Evolutionary conservation across 2,797 vertebrate genomes (phyloP), one percentile per base, ranked within the genome.

Genomic region (Eutrigla gurnardus): DNA sequence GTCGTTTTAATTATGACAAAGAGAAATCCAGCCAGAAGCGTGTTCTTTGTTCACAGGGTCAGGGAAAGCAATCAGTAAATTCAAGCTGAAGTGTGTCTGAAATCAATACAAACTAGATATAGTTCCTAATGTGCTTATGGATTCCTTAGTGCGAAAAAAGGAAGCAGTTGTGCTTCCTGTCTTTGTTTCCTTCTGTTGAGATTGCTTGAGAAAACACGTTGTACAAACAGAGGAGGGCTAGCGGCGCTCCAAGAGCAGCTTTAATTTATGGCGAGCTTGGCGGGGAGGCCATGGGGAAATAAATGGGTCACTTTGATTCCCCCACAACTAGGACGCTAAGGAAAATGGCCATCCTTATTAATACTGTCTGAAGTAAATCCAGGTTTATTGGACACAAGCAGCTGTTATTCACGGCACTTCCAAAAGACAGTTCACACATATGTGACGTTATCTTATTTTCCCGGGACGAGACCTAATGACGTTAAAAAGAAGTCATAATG

Each of bases 61-160:
- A 82, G 77, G 43, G 75, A 89, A 35, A 86, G 78, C 70, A 84
- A 89, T 90, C 84, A 88, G 85, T 86, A 75, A 83, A 85, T 88
- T 87, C 58, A 85, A 83, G 83, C 86, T 86, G 73, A 88, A 88
- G 81, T 88, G 78, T 76, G 60, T 84, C 77, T 70, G 43, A 78
- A 91, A 92, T 93, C 91, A 89, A 89, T 89, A 86, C 85, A 89
- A 91, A 88, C 61, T 43, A 85, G 79, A 87, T 92, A 75, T 75
- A 82, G 64, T 83, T 87, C 66, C 73, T 86, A 82, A 87, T 83
- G 77, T 68, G 65, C 72, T 66, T 83, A 84, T 77, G 64, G 81
- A 88, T 86, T 82, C 78, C 85, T 63, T 13, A 49, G 75, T 80
- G 84, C 3, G 54, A 80, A 80, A 80, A 77, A 82, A 77, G 83